phyloP scores from a whole-genome alignment of 2,113 vertebrate species.

The Phalacrocorax pelagicus region DNA sequence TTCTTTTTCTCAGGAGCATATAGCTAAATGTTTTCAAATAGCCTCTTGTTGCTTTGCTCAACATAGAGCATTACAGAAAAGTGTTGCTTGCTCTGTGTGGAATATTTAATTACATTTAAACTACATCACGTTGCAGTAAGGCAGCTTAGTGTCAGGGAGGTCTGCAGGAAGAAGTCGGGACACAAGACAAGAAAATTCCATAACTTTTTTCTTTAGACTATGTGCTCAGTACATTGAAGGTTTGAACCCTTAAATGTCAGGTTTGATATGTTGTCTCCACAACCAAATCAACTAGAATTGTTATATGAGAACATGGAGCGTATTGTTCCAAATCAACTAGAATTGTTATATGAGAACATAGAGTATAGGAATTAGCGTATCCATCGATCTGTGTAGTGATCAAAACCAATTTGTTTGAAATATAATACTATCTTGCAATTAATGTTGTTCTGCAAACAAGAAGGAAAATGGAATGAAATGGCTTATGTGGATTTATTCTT shows the following conservation, averaged over 20 bases:
- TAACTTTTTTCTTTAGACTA: not conserved
- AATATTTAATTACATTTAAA: not conserved
- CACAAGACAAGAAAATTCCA: not conserved
- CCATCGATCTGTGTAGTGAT: too few species aligned
- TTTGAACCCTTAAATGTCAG: slow-evolving; percentile 45
- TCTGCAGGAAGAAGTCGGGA: not conserved
- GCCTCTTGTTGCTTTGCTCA: slow-evolving; percentile 44
- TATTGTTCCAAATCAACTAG: too few species aligned
- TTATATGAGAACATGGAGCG: too few species aligned
- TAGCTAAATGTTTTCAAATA: slow-evolving; percentile 59
- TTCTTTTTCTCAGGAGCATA: slow-evolving; percentile 52
- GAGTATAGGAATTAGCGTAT: too few species aligned
- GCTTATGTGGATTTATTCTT: too few species aligned
- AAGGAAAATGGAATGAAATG: too few species aligned
- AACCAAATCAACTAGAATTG: too few species aligned
- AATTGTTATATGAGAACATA: too few species aligned
- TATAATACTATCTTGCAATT: too few species aligned
- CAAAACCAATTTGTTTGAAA: too few species aligned
- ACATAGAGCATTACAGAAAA: not conserved
- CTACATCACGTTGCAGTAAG: not conserved
- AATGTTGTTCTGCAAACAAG: too few species aligned
- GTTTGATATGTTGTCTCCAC: not conserved
- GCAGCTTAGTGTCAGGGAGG: not conserved
- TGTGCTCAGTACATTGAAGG: not conserved
- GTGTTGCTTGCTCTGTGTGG: not conserved